Evolutionary conservation across 2,113 vertebrate genomes (phyloP).

Genomic region (Macaca mulatta): DNA sequence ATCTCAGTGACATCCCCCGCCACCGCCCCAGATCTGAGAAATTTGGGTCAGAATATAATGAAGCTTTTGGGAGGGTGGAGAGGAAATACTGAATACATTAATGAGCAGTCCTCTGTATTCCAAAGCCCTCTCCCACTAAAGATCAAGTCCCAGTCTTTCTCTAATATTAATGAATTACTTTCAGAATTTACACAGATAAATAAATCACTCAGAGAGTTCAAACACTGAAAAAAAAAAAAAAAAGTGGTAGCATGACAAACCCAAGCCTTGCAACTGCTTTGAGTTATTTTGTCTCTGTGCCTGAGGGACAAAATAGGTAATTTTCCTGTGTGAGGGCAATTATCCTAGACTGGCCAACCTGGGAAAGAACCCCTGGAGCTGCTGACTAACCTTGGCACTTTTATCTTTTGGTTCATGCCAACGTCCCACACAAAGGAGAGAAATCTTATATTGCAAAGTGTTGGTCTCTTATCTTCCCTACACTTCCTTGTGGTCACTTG

Average conservation of each 20-base stretch:
- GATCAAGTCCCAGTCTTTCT: not conserved
- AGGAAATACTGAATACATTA: not conserved
- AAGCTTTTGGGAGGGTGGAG: not conserved
- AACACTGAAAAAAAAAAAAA: not conserved
- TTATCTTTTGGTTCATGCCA: slow-evolving; percentile 19
- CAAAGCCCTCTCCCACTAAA: not conserved
- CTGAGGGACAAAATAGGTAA: slow-evolving; percentile 27
- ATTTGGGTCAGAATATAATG: not conserved
- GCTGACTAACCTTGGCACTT: slow-evolving; percentile 41
- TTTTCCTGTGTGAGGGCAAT: slow-evolving; percentile 30
- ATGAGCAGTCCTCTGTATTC: not conserved
- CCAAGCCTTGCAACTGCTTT: slow-evolving; percentile 5
- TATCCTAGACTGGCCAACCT: slow-evolving; percentile 33
- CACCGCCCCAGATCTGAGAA: not conserved
- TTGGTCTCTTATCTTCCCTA: not conserved
- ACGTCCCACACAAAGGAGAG: not conserved
- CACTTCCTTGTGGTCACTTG: slow-evolving; percentile 6
- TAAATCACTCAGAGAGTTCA: slow-evolving; percentile 22
- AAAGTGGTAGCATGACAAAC: not conserved
- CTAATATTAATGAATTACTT: slow-evolving; percentile 62
- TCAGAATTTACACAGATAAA: slow-evolving; percentile 31
- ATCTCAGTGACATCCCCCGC: not conserved
- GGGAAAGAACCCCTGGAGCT: slow-evolving; percentile 22
- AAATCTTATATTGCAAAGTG: not conserved
- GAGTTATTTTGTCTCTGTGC: slow-evolving; percentile 63